Percentiles rank a stretch among this genome's conserved stretches.
Evolutionary conservation across 53 echinoderm and acorn worm species (phyloP).

Genomic region (Arbacia lixula): DNA sequence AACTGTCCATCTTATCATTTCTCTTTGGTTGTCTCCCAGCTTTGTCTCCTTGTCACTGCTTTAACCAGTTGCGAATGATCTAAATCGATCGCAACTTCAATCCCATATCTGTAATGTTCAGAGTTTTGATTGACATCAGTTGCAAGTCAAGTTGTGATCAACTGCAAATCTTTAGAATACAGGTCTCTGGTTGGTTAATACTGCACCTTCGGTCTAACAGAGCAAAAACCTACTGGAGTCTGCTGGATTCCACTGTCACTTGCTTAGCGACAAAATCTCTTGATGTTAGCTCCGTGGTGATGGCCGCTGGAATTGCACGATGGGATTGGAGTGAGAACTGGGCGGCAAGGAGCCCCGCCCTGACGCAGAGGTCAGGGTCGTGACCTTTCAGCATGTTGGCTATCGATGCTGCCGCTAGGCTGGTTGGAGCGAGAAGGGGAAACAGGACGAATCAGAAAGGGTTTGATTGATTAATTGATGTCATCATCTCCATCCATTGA

Average conservation of each 20-base stretch:
- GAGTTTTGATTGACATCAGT: too few species aligned
- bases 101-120: too few species aligned
- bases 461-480: background rate
- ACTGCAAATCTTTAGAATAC: too few species aligned
- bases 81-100: too few species aligned
- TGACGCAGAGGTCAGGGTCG: constrained; percentile 64
- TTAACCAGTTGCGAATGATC: too few species aligned
- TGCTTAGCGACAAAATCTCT: constrained; percentile 39
- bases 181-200: too few species aligned
- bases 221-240: constrained; percentile 58
- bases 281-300: constrained; percentile 47
- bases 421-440: constrained; percentile 37
- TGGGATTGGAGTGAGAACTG: constrained; percentile 54
- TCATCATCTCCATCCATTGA: too few species aligned
- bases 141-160: too few species aligned
- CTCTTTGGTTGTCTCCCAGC: too few species aligned
- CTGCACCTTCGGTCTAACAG: background rate
- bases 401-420: constrained; percentile 80
- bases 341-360: constrained; percentile 76
- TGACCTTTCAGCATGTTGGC: constrained; percentile 68
- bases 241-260: constrained; percentile 60
- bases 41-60: too few species aligned
- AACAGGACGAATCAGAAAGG: background rate
- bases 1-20: too few species aligned
- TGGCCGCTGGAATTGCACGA: constrained; percentile 62